Base-by-base conservation (phyloP, 2,888 invertebrate species). In the Caenorhabditis doughertyi region DNA sequence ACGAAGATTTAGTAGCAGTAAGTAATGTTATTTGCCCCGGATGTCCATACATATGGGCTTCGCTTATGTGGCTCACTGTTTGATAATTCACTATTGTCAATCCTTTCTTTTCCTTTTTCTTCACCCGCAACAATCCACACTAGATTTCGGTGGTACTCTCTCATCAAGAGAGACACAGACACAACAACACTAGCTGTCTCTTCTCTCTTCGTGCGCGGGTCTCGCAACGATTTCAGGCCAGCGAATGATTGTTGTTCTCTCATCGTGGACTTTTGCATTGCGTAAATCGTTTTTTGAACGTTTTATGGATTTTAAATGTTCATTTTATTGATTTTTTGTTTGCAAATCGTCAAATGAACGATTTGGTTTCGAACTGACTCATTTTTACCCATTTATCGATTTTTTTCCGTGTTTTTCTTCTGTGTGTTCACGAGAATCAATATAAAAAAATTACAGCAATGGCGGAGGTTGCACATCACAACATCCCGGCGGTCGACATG, bases 401-500 rank as follows among this genome's bases (percentile, higher is more conserved):
- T 55, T 32, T 39, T 4, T 13, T 13, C 39, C 39, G 7, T 13
- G 13, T 13, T 39, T 39, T 39, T 39, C 5, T 39, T 39, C 39
- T 13, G 1, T 49, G 58, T 35, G n/a, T 2, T 49, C 9, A 1
- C n/a, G 11, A 29, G 35, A 44, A 55, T 23, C n/a, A 35, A 62
- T 44, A 39, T 47, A 16, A 47, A 71, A 64, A 44, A 64, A 71
- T 76, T 74, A 4, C 65, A 81, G 76, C 39, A n/a, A 87, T 87
- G 87, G 80, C 87, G 58, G 87, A 87, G 18, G 79, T 86, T 39
- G 51, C 84, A 42, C 84, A 83, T 53, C 89, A 88, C 71, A 84
- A 84, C 55, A 89, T 90, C 35, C 89, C 90, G 23, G 87, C 89
- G 53, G 86, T 88, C 62, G 92, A 92, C 87, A 92, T 92, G 89